Evolutionary conservation across 2,113 vertebrate species (phyloP), one percentile per base, ranked within the genome.

Genomic region (Toxotes chatareus): DNA sequence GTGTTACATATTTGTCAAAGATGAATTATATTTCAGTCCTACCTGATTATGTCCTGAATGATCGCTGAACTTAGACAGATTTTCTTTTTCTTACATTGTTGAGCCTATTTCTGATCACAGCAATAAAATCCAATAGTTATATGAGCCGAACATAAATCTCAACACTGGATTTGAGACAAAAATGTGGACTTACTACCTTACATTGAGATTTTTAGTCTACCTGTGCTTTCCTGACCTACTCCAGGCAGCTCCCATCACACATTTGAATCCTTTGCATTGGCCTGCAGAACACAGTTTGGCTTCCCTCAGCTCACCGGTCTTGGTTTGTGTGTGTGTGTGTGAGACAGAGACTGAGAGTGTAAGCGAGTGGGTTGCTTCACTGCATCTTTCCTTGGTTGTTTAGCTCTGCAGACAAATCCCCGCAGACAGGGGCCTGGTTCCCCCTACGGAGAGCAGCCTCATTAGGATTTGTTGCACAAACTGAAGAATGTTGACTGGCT

Each of bases 401-500:
- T 70, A 73, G 78, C 84, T 90, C 71, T 21, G 71, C 46, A 80
- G 77, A 83, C 84, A 82, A 89, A 89, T 80, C 80, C 62, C 67
- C 53, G 27, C 46, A 67, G 91, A 89, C 86, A 85, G 55, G 78
- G 56, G 47, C 53, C 65, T 12, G 10, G n/a, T 42, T 65, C 82
- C 79, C 72, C 90, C 87, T 38, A 47, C 83, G 82, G 91, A 91
- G 91, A 73, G 44, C 70, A 78, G 87, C 82, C 83, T 93, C 90
- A 90, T 93, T 93, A 93, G 87, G 89, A 80, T 89, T 83, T 90
- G 87, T 82, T 91, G 92, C 88, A 82, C 87, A 85, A 90, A 74
- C 85, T 64, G 71, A 46, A 82, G 85, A 71, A 88, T 76, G 74
- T 65, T 56, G 85, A 69, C 70, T 46, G 69, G 80, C 86, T 75